Conservation (phyloP, 2,888 invertebrate species). For the Cataglyphis livida region DNA sequence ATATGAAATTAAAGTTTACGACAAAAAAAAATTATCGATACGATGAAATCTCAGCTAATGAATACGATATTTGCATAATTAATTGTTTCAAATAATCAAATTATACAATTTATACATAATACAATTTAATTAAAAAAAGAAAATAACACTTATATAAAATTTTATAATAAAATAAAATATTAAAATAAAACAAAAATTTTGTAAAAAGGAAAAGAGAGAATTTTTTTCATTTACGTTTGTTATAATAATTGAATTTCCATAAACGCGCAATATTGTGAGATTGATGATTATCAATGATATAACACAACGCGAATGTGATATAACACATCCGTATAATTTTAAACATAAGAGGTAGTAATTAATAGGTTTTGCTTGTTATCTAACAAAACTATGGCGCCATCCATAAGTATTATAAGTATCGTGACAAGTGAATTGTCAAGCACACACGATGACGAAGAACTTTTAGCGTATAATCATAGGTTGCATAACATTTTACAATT, state of each 20-base stretch:
- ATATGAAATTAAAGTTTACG: neutral
- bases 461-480: neutral
- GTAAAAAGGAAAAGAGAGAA: neutral
- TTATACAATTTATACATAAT: neutral
- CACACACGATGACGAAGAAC: neutral
- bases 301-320: conserved; percentile 4
- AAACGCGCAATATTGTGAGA: neutral
- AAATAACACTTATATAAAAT: neutral
- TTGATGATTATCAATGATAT: neutral
- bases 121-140: neutral
- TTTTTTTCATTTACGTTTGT: neutral
- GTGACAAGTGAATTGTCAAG: neutral
- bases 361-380: conserved; percentile 25
- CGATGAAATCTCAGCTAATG: neutral
- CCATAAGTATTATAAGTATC: neutral
- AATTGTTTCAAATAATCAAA: neutral
- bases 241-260: neutral
- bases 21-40: neutral
- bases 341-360: conserved; percentile 12
- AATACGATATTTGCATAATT: neutral
- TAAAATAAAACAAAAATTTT: neutral
- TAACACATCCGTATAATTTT: conserved; percentile 16
- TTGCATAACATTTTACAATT: neutral
- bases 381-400: conserved; percentile 32
- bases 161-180: neutral